phyloP scores from a whole-genome alignment of 2,888 invertebrate genomes.

The Junonia oenone region DNA sequence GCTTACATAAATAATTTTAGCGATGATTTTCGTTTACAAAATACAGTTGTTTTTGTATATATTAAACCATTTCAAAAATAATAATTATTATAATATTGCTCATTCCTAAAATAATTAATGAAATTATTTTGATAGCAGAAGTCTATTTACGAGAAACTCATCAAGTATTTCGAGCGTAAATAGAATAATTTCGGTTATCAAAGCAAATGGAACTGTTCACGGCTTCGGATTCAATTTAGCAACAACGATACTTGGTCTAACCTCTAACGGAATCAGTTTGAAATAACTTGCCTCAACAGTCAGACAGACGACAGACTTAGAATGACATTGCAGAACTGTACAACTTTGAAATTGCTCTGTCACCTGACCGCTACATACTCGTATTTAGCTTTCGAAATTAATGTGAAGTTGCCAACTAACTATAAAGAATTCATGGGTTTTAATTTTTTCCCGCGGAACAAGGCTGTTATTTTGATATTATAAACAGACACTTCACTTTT shows the following conservation, averaged over 20 bases:
- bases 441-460: no score
- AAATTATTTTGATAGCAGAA: neutral
- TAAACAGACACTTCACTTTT: no score
- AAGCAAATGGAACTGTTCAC: slow-evolving; percentile 1
- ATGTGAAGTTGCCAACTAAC: no score
- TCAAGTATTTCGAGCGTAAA: neutral
- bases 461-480: no score
- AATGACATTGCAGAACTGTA: slow-evolving; percentile 3
- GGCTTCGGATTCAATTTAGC: slow-evolving; percentile 3
- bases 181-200: neutral
- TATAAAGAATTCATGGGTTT: no score
- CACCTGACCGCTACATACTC: neutral
- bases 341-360: slow-evolving; percentile 7
- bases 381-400: neutral
- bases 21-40: neutral
- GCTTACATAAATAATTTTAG: no score
- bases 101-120: neutral
- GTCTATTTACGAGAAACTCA: neutral
- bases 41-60: neutral
- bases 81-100: neutral
- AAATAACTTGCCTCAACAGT: neutral
- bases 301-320: neutral
- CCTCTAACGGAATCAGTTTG: slow-evolving; percentile 2
- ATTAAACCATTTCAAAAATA: neutral
- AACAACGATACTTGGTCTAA: slow-evolving; percentile 5